These are phyloP conservation scores for Leucania comma DNA, from an alignment of 2,888 invertebrate genomes.

Conservation along the genomic window DNA sequence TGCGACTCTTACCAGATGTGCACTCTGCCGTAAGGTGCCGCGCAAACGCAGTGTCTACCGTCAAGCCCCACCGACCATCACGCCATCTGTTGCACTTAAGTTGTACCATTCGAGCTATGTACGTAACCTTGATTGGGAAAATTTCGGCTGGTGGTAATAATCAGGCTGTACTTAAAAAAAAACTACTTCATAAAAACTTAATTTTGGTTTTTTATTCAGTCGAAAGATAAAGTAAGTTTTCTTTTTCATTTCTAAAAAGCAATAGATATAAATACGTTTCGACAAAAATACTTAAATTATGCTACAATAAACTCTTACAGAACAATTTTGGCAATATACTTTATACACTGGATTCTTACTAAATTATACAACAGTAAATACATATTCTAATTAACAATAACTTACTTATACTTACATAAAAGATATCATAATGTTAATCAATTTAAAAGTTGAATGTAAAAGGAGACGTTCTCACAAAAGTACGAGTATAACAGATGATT, in stretches of 20 bases:
- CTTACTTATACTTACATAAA: background rate
- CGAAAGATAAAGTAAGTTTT: background rate
- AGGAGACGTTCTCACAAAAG: background rate
- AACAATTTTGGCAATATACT: background rate
- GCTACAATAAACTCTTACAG: background rate
- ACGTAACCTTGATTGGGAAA: no score
- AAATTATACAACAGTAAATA: background rate
- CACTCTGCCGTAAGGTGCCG: no score
- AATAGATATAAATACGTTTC: background rate
- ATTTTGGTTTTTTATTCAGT: background rate
- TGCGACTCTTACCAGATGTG: no score
- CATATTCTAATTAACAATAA: constrained; percentile 1
- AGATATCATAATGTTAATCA: background rate
- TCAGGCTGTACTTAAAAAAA: no score
- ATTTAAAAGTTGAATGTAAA: background rate
- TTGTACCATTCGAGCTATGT: no score
- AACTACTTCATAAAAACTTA: no score
- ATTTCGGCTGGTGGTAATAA: no score
- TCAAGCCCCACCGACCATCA: no score
- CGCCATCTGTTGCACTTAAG: no score
- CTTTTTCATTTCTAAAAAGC: background rate
- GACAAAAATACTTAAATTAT: background rate
- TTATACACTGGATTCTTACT: background rate
- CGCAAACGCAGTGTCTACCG: no score
- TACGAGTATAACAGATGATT: no score